phyloP scores from a whole-genome alignment of 2,113 vertebrate genomes.

The Peromyscus leucopus region DNA sequence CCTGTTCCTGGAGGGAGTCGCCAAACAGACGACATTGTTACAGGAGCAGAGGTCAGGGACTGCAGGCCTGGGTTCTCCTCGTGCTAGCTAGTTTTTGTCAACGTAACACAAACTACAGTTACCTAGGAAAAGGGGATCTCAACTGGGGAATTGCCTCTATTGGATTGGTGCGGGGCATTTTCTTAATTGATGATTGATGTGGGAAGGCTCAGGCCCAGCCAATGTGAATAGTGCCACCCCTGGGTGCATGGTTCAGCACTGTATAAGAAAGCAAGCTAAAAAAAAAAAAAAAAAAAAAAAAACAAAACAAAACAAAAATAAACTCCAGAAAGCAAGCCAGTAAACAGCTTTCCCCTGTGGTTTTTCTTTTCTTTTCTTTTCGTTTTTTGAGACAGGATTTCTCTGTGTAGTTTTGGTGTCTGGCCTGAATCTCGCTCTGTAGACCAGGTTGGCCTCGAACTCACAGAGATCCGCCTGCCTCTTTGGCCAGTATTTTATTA shows the following conservation, averaged over 20 bases:
- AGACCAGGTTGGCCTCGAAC: too few species aligned
- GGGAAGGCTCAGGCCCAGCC: not conserved
- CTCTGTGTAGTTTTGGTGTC: too few species aligned
- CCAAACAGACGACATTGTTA: not conserved
- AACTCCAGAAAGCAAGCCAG: not conserved
- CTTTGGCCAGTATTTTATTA: not conserved
- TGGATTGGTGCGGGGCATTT: not conserved
- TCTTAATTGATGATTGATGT: not conserved
- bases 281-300: too few species aligned
- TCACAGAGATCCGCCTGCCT: too few species aligned
- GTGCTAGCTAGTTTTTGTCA: not conserved
- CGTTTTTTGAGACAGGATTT: too few species aligned
- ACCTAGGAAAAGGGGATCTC: not conserved
- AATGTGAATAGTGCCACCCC: not conserved
- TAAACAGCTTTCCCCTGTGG: not conserved
- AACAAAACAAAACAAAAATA: not conserved
- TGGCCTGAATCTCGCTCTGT: too few species aligned
- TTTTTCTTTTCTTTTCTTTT: too few species aligned
- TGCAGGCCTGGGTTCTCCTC: not conserved
- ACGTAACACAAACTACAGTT: not conserved
- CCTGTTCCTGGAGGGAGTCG: not conserved
- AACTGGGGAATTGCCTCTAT: not conserved
- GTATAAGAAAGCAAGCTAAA: not conserved
- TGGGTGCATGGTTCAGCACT: not conserved
- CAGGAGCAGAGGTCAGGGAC: not conserved